Evolutionary conservation across 2,113 vertebrate species (phyloP).

Genomic region (Cinclus cinclus): DNA sequence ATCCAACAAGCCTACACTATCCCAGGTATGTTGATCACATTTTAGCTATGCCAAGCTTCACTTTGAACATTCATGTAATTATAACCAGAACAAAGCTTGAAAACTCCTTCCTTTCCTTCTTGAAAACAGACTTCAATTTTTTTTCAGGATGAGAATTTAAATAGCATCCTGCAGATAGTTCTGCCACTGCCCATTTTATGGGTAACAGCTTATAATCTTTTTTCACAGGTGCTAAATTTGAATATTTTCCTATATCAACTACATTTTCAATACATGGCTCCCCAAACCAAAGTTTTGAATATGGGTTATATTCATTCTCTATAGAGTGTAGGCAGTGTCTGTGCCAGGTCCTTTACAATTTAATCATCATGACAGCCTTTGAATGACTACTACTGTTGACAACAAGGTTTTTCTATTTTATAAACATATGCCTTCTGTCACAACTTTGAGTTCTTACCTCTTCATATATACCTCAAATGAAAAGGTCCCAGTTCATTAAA

Average conservation of each 20-base stretch:
- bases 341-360: background rate
- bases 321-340: background rate
- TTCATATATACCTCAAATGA: background rate
- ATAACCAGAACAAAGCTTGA: background rate
- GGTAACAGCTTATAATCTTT: background rate
- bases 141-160: background rate
- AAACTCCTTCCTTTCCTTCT: background rate
- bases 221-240: background rate
- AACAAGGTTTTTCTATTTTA: background rate
- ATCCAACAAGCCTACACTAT: conserved; percentile 79
- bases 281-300: background rate
- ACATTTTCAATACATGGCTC: background rate
- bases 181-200: background rate
- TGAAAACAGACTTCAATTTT: background rate
- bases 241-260: background rate
- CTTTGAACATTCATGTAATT: background rate
- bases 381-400: background rate
- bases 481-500: background rate
- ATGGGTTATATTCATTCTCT: fast-evolving
- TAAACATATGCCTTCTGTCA: background rate
- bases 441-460: background rate
- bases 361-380: background rate
- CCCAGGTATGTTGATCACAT: conserved; percentile 76
- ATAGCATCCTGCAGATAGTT: background rate
- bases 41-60: background rate